phyloP scores from a whole-genome alignment of 2,113 vertebrate genomes.

The Solenodon paradoxus region DNA sequence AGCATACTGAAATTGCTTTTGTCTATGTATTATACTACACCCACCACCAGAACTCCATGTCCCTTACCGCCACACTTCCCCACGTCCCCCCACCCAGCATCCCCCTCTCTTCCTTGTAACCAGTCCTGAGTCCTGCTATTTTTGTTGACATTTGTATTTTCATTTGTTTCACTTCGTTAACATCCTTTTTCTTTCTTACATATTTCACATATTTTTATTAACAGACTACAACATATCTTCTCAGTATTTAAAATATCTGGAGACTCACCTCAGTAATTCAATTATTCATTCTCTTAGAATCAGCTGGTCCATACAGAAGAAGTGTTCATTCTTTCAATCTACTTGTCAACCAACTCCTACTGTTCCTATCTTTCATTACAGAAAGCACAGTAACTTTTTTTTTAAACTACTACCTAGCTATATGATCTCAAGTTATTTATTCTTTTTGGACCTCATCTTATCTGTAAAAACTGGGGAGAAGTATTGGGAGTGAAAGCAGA shows the following conservation, averaged over 20 bases:
- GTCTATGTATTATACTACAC: no score
- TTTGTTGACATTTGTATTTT: no score
- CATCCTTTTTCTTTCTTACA: no score
- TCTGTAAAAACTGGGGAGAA: neutral
- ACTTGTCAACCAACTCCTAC: neutral
- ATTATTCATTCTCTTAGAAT: neutral
- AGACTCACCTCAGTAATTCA: neutral
- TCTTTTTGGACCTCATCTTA: neutral
- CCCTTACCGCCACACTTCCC: no score
- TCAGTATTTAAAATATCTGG: neutral
- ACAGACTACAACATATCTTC: neutral
- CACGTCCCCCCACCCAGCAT: no score
- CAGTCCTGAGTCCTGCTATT: no score
- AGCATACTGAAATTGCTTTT: no score
- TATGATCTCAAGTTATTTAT: neutral
- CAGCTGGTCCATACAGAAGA: neutral
- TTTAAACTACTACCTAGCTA: neutral
- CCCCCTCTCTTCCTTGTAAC: no score
- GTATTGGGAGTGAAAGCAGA: neutral
- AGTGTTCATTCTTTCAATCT: neutral
- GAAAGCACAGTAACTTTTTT: neutral
- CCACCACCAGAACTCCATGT: no score
- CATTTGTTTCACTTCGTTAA: no score
- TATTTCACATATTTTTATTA: neutral
- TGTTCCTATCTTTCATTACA: neutral